Evolutionary conservation across 2,888 invertebrate species (phyloP).

Genomic region (Harmothoe impar): DNA sequence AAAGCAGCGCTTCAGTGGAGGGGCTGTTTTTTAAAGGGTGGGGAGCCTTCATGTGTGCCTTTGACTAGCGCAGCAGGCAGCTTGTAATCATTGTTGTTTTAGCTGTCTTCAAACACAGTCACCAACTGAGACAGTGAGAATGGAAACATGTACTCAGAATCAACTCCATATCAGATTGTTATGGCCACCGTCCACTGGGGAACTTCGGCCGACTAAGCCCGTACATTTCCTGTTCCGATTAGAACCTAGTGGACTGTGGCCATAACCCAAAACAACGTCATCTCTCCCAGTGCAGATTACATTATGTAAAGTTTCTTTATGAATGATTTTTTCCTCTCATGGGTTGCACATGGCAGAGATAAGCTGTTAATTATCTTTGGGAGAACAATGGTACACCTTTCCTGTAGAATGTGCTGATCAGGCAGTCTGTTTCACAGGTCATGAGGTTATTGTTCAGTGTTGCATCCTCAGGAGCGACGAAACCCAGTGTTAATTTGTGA

Average conservation of each 20-base stretch:
- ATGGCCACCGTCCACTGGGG: too few relatives aligned
- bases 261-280: too few relatives aligned
- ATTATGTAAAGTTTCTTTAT: too few relatives aligned
- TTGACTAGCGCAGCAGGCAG: neutral
- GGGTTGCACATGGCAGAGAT: too few relatives aligned
- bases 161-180: neutral
- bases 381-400: too few relatives aligned
- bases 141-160: neutral
- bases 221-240: too few relatives aligned
- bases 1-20: neutral
- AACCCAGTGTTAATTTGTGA: neutral
- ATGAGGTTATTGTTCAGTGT: neutral
- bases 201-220: too few relatives aligned
- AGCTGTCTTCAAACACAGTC: constrained; percentile 23
- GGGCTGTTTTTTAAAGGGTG: neutral
- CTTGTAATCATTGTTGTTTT: constrained; percentile 10
- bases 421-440: constrained; percentile 1
- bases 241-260: too few relatives aligned
- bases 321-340: too few relatives aligned
- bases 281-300: too few relatives aligned
- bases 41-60: neutral
- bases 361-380: too few relatives aligned
- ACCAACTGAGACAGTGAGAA: neutral
- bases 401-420: neutral
- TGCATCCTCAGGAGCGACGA: neutral